Evolutionary conservation across 2,888 invertebrate species (phyloP), one percentile per base, ranked within the genome.

Genomic region (Ecdyonurus torrentis): DNA sequence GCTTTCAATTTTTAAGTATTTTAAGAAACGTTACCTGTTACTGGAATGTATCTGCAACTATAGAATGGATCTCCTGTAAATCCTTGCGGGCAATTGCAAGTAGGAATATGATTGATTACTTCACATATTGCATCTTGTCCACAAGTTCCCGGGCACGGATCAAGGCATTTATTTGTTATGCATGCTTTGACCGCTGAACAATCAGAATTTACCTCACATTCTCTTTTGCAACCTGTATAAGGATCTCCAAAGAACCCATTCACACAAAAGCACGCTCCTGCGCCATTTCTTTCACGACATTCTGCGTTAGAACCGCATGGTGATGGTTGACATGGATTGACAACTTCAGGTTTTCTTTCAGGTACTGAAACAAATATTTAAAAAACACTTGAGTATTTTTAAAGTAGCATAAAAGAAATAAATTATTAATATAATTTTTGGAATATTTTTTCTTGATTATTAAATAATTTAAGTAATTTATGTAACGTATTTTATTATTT

Each of bases 241-340:
- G 92, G 89, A 75, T 91, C 88, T 37, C 91, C 91, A 69, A 87
- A 84, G 69, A 83, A 88, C 23, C 88, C 89, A 63, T 83, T 80
- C 3, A 84, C 83, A 71, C 91, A 92, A 25, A 83, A 81, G 71
- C 92, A 93, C 52, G 91, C 90, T n/a, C 88, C 89, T 0, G 91
- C 66, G 24, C 65, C 64, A 18, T 69, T 67, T 25, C 63, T 61
- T 23, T 59, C 63, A 23, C 63, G 68, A 69, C 89, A 91, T 74
- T 89, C 87, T 1, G 91, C 88, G 69, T 89, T 88, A 2, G 86
- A 86, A 52, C 92, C 92, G 71, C 92, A 92, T 1, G 91, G 91
- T 63, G 89, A 87, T 61, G 90, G 90, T 63, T 80, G 79, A 70
- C 91, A 91, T 2, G 91, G 90, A 24, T 53, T 52, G 2, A 53